Percentiles rank a stretch among this genome's conserved stretches.
Conservation (phyloP, 2,888 invertebrate genomes). For the Eupithecia subumbrata region DNA sequence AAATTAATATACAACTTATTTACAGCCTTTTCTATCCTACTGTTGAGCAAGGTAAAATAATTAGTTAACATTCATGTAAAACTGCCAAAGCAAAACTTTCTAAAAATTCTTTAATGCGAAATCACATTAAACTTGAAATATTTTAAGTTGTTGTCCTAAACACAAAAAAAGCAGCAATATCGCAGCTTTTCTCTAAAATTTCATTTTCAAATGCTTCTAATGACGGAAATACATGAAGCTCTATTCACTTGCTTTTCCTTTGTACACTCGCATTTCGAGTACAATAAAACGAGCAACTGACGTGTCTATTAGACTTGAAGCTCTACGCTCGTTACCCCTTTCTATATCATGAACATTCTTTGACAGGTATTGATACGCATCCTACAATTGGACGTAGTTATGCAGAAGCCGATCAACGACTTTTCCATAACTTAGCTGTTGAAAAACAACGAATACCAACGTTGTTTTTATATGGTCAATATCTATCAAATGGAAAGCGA, state of each 20-base stretch:
- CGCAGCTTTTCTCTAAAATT: not conserved
- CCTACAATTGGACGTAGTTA: constrained; percentile 12
- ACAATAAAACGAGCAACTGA: not conserved
- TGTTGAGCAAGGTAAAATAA: too few relatives aligned
- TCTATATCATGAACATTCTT: constrained; percentile 33
- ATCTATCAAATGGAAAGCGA: too few relatives aligned
- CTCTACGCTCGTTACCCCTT: constrained; percentile 30
- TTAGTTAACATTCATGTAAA: not conserved
- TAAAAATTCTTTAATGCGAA: not conserved
- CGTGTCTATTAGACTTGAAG: constrained; percentile 19
- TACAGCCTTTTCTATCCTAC: not conserved
- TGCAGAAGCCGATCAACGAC: not conserved
- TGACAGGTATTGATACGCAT: constrained; percentile 24
- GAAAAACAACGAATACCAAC: too few relatives aligned
- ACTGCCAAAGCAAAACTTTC: not conserved
- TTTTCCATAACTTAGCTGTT: not conserved
- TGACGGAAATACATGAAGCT: not conserved
- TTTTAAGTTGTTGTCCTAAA: not conserved
- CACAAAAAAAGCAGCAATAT: not conserved
- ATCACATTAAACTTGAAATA: not conserved
- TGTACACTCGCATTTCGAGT: not conserved
- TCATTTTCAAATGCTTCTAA: not conserved
- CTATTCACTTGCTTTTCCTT: not conserved
- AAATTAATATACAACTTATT: not conserved
- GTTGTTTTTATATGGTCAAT: too few relatives aligned